Evolutionary conservation across 2,888 invertebrate genomes (phyloP).

Genomic region (Brachycybe producta): DNA sequence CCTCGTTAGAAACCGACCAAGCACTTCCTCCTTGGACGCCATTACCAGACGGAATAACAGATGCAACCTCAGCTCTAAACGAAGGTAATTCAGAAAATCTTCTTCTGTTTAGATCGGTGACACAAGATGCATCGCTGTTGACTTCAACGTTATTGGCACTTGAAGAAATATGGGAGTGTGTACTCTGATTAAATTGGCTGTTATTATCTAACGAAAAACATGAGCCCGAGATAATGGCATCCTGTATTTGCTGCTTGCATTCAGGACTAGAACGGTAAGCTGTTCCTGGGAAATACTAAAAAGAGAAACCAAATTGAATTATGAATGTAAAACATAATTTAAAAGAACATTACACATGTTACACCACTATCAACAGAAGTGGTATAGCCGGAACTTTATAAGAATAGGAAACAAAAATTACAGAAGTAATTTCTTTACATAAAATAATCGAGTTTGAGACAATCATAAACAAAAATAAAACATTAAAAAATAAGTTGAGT

Average conservation of each 20-base stretch:
- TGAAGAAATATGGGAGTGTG: too few relatives aligned
- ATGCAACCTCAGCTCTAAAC: conserved; percentile 4
- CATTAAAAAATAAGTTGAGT: too few relatives aligned
- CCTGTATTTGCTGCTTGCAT: neutral
- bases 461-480: too few relatives aligned
- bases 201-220: too few relatives aligned
- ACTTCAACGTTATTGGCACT: conserved; percentile 9
- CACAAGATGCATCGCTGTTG: neutral
- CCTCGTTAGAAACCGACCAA: conserved; percentile 14
- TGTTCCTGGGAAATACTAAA: conserved; percentile 74
- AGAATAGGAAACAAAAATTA: conserved; percentile 15
- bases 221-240: too few relatives aligned
- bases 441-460: conserved; percentile 8
- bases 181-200: too few relatives aligned
- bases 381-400: neutral
- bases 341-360: too few relatives aligned
- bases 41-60: neutral
- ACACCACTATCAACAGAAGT: conserved; percentile 5
- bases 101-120: conserved; percentile 5
- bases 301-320: too few relatives aligned
- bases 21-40: conserved; percentile 9
- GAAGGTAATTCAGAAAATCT: conserved; percentile 11
- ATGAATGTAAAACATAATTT: too few relatives aligned
- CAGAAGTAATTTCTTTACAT: neutral
- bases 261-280: conserved; percentile 72